These are phyloP conservation scores for Drosophila hamatofila DNA, from an alignment of 2,888 invertebrate species.

Conservation along the genomic window DNA sequence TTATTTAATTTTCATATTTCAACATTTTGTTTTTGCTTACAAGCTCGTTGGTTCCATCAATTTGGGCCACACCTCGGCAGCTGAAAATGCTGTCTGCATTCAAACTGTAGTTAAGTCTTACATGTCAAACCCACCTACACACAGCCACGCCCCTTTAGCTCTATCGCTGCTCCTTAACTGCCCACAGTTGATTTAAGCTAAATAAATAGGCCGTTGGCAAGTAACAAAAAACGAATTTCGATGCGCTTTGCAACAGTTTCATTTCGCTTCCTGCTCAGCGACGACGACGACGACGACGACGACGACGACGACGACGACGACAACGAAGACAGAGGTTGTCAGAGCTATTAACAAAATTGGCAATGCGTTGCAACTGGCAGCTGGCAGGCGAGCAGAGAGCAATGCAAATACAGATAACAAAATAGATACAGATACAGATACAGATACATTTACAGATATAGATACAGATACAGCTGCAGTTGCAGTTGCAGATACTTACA, in stretches of 20 bases:
- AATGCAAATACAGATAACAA: slow-evolving; percentile 42
- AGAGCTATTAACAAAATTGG: slow-evolving; percentile 75
- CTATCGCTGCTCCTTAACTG: slow-evolving; percentile 1
- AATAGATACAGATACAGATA: slow-evolving; percentile 38
- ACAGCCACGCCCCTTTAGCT: neutral
- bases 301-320: slow-evolving; percentile 9
- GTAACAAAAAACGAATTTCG: slow-evolving; percentile 30
- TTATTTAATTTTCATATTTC: too few relatives aligned
- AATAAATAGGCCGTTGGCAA: slow-evolving; percentile 64
- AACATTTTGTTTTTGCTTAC: neutral
- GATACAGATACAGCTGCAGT: slow-evolving; percentile 38
- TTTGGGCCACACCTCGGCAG: slow-evolving; percentile 32
- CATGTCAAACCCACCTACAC: slow-evolving; percentile 7
- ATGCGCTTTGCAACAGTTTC: slow-evolving; percentile 71
- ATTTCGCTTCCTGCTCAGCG: slow-evolving; percentile 69
- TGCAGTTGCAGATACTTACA: slow-evolving; percentile 42
- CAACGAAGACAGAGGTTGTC: slow-evolving; percentile 50
- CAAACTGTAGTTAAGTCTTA: slow-evolving; percentile 16
- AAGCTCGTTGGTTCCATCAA: slow-evolving; percentile 11
- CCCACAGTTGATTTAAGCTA: slow-evolving; percentile 25
- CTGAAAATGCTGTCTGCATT: slow-evolving; percentile 8
- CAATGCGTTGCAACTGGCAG: slow-evolving; percentile 58
- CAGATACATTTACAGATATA: slow-evolving; percentile 18
- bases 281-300: slow-evolving; percentile 11
- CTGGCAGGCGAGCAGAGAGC: slow-evolving; percentile 45